A percentile compares a stretch with the other conserved stretches of the same genome.
phyloP scores from a whole-genome alignment of 1,140 invertebrate species.

The Drosophila repletoides region DNA sequence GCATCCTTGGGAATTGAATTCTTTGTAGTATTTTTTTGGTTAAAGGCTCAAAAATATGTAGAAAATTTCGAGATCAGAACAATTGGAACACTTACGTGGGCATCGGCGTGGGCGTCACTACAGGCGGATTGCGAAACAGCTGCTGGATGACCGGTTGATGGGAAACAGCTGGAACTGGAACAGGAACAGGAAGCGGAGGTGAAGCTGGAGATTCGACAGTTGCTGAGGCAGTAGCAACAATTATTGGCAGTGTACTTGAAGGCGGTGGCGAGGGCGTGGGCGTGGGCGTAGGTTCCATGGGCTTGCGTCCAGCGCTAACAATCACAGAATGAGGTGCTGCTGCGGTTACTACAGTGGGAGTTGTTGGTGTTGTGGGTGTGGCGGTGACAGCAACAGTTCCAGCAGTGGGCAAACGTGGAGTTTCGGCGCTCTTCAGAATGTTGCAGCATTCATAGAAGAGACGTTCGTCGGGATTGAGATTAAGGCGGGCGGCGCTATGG shows the following conservation, averaged over 20 bases:
- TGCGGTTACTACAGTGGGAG: background rate
- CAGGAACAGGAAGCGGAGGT: background rate
- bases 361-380: slow-evolving; percentile 18
- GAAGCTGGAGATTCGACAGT: background rate
- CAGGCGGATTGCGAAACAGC: slow-evolving; percentile 60
- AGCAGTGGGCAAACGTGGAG: slow-evolving; percentile 49
- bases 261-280: slow-evolving; percentile 9
- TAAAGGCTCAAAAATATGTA: too few species aligned
- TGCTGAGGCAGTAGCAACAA: background rate
- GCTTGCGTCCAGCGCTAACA: slow-evolving; percentile 32
- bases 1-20: too few species aligned
- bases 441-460: slow-evolving; percentile 82
- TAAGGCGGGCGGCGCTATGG: slow-evolving; percentile 52
- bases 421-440: slow-evolving; percentile 77
- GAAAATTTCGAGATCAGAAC: too few species aligned
- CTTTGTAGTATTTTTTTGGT: too few species aligned
- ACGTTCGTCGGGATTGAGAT: slow-evolving; percentile 80
- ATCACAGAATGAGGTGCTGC: slow-evolving; percentile 9
- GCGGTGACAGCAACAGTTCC: background rate
- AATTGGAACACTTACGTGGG: slow-evolving; percentile 43
- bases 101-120: slow-evolving; percentile 45
- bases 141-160: slow-evolving; percentile 72
- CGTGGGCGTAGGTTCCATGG: background rate
- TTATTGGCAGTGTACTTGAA: background rate
- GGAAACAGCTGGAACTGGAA: slow-evolving; percentile 20